These are phyloP conservation scores for Balanococcus diminutus DNA, from an alignment of 2,888 invertebrate genomes.

Conservation along the genomic window DNA sequence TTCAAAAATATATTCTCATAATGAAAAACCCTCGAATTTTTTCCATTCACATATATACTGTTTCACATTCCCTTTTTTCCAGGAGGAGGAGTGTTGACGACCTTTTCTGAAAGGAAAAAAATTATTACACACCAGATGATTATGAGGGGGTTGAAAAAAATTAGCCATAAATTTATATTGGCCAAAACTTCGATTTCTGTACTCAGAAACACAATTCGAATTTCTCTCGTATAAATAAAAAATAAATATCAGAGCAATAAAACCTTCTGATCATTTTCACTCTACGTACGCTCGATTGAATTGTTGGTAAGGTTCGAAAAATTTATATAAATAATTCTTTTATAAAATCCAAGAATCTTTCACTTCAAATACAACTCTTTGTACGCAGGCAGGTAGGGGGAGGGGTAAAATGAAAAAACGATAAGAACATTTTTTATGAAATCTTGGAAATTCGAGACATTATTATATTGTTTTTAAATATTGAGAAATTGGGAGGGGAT, in stretches of 20 bases:
- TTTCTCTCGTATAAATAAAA: background rate
- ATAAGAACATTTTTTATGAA: too few relatives aligned
- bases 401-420: too few relatives aligned
- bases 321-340: background rate
- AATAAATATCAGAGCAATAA: background rate
- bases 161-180: background rate
- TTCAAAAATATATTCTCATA: background rate
- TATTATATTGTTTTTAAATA: too few relatives aligned
- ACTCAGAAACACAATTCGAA: background rate
- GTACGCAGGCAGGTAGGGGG: too few relatives aligned
- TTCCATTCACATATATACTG: too few relatives aligned
- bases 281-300: background rate
- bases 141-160: too few relatives aligned
- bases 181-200: background rate
- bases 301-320: background rate
- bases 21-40: background rate
- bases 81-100: too few relatives aligned
- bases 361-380: background rate
- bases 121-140: too few relatives aligned
- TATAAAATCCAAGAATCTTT: background rate
- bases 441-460: too few relatives aligned
- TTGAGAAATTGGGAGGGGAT: too few relatives aligned
- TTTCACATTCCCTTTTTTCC: too few relatives aligned
- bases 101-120: background rate
- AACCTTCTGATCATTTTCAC: background rate